phyloP scores from a whole-genome alignment of 2,113 vertebrate genomes.

The Cavia aperea region DNA sequence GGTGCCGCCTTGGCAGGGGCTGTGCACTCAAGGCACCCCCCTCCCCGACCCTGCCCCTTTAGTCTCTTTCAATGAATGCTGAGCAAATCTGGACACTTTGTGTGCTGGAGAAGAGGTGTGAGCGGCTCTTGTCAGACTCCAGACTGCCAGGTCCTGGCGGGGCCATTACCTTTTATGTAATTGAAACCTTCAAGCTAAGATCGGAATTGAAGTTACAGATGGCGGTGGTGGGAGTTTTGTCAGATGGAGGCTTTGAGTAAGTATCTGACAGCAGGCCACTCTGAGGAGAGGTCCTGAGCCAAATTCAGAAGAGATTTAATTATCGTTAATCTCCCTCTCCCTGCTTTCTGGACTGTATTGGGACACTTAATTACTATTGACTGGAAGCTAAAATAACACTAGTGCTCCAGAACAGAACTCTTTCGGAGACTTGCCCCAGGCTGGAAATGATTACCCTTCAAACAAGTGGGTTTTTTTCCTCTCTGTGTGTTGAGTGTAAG shows the following conservation, averaged over 20 bases:
- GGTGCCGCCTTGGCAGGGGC: slow-evolving; percentile 50
- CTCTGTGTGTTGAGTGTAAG: fast-evolving
- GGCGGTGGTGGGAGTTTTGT: not conserved
- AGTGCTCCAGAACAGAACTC: slow-evolving; percentile 4
- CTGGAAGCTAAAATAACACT: slow-evolving; percentile 40
- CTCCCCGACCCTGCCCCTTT: not conserved
- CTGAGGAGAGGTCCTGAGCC: not conserved
- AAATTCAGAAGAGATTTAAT: slow-evolving; percentile 24
- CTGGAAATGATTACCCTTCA: slow-evolving; percentile 20
- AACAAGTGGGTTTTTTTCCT: not conserved
- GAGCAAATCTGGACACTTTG: not conserved
- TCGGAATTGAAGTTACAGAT: not conserved
- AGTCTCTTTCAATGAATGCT: not conserved
- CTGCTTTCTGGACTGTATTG: not conserved
- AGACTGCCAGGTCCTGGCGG: not conserved
- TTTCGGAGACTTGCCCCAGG: slow-evolving; percentile 1
- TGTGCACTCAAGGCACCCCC: not conserved
- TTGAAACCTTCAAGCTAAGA: slow-evolving; percentile 19
- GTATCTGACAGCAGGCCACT: slow-evolving; percentile 19
- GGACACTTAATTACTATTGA: slow-evolving; percentile 38
- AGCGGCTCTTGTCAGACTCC: not conserved
- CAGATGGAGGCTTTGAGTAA: not conserved
- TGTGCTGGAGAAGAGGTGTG: not conserved
- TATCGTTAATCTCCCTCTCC: not conserved
- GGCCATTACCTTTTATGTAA: slow-evolving; percentile 2